Conservation (phyloP, 2,888 invertebrate species). For the Branchipolynoe longqiensis region DNA sequence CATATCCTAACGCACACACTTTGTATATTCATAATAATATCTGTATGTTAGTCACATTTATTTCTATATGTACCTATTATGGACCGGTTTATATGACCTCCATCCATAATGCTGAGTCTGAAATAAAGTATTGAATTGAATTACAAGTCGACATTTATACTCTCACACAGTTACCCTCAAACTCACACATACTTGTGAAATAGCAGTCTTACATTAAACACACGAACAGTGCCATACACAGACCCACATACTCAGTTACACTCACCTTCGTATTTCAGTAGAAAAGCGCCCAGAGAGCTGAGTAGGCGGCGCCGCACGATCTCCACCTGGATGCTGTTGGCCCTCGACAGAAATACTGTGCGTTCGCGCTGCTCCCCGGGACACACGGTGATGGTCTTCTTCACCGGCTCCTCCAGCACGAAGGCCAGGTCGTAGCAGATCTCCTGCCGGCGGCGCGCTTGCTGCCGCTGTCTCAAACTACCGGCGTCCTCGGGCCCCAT, state of each 20-base stretch:
- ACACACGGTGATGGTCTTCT: conserved; percentile 61
- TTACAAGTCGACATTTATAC: too few relatives aligned
- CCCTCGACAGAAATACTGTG: conserved; percentile 55
- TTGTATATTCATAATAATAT: too few relatives aligned
- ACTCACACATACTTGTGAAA: too few relatives aligned
- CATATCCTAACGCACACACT: too few relatives aligned
- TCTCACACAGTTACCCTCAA: too few relatives aligned
- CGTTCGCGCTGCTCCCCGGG: conserved; percentile 55
- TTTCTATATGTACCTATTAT: too few relatives aligned
- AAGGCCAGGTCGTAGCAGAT: conserved; percentile 64
- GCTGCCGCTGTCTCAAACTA: too few relatives aligned
- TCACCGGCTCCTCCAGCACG: conserved; percentile 59
- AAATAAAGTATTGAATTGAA: too few relatives aligned
- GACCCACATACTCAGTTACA: neutral
- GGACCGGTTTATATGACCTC: too few relatives aligned
- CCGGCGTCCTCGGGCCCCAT: neutral
- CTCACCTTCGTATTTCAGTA: conserved; percentile 64
- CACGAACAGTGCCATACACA: neutral
- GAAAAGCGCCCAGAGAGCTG: conserved; percentile 61
- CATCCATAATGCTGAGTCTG: too few relatives aligned
- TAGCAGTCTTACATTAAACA: too few relatives aligned
- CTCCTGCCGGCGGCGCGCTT: conserved; percentile 49
- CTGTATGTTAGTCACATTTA: too few relatives aligned
- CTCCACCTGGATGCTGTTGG: conserved; percentile 61
- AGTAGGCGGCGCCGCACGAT: conserved; percentile 57